Base-by-base conservation (phyloP, 2,888 invertebrate genomes). In the Omphaloscelis lunosa region DNA sequence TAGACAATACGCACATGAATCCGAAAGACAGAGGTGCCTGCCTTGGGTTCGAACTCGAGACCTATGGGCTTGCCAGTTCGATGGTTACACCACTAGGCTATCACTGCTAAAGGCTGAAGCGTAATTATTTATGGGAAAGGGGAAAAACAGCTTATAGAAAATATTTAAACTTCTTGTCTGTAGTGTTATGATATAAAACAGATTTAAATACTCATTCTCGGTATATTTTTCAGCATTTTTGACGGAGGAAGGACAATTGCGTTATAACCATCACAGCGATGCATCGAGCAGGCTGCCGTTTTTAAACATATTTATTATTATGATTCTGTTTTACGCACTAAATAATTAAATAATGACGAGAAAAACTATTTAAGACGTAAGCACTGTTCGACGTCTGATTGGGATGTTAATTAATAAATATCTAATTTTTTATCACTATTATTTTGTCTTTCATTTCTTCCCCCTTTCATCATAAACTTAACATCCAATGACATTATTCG, bases 361-460 rank as follows among this genome's bases (percentile, higher is more conserved):
- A 2, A 34, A 27, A 75, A 45, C n/a, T 17, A 56, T 56, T 27
- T 23, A 48, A 29, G 7, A 8, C 29, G 29, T 61, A 15, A 51
- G 2, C 29, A 41, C 23, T 29, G 20, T 11, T 39, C n/a, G 29
- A 17, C 8, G 6, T 9, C 56, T 20, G 17, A 34, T 51, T 72
- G 69, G 15, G 39, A 23, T 56, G 27, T 8, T 11, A 53, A 29
- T 6, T 0, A 76, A 67, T 77, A 51, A 68, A 51, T 20, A 51
- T 6, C n/a, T 1, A 53, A 3, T 11, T 12, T 11, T 75, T 48
- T 45, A 11, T 15, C 2, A 61, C 34, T 23, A 20, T 41, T 34
- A 11, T 61, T 39, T 23, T 17, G 27, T 56, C 39, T 79, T 62
- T 79, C 0, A 78, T 79, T 77, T 78, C 20, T 53, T 70, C 0